A percentile compares a stretch with the other conserved stretches of the same genome.
Evolutionary conservation across 2,888 invertebrate species (phyloP).

Genomic region (Temnothorax unifasciatus): DNA sequence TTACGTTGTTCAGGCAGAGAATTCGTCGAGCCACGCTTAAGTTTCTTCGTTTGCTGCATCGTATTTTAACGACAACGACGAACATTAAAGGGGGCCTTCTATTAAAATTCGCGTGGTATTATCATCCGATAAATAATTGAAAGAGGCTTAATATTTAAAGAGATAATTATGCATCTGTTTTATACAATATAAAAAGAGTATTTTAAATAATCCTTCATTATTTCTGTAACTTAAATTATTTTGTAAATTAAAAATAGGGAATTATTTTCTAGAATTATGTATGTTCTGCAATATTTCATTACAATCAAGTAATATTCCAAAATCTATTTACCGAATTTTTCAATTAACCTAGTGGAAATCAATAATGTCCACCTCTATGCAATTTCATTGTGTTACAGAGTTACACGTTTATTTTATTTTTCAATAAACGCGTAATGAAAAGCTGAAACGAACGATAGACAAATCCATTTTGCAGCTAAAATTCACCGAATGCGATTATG

Average conservation of each 20-base stretch:
- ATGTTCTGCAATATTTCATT: constrained; percentile 3
- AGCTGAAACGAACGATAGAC: constrained; percentile 38
- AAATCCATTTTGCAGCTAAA: constrained; percentile 35
- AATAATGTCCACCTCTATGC: not conserved
- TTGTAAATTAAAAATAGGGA: not conserved
- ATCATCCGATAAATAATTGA: not conserved
- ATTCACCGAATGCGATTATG: not conserved
- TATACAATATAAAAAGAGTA: not conserved
- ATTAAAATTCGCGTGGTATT: not conserved
- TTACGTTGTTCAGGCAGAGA: constrained; percentile 15
- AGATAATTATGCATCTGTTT: not conserved
- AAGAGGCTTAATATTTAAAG: not conserved
- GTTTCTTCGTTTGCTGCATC: not conserved
- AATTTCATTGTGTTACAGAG: constrained; percentile 26
- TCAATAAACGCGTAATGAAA: constrained; percentile 46
- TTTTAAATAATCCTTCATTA: not conserved
- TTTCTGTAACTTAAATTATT: not conserved
- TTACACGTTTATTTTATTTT: constrained; percentile 45
- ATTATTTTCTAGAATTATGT: not conserved
- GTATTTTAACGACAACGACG: constrained; percentile 23
- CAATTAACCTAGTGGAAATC: constrained; percentile 45
- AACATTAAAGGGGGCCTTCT: not conserved
- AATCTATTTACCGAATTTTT: constrained; percentile 47
- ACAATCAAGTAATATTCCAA: constrained; percentile 31
- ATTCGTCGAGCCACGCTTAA: constrained; percentile 13